phyloP scores from a whole-genome alignment of 2,888 invertebrate species.

The Tipula unca region DNA sequence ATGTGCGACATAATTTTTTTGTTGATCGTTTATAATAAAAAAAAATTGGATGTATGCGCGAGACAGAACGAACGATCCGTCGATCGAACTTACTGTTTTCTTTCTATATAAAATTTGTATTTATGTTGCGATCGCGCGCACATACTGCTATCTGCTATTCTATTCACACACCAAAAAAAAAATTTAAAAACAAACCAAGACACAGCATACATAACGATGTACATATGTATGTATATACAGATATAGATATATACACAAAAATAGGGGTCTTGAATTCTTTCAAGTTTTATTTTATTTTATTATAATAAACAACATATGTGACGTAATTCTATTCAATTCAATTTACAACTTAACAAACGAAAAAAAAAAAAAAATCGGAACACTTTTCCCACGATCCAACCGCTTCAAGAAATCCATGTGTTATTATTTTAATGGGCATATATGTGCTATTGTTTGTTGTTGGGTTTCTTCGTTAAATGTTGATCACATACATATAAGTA shows the following conservation, averaged over 20 bases:
- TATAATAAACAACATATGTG: constrained; percentile 17
- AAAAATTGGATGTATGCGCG: neutral
- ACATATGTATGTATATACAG: neutral
- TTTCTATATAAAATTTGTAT: neutral
- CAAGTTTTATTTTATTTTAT: neutral
- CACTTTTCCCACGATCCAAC: constrained; percentile 17
- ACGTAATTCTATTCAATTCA: constrained; percentile 15
- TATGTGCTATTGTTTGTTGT: neutral
- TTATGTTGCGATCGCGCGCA: constrained; percentile 8
- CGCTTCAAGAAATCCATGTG: constrained; percentile 15
- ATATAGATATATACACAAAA: neutral
- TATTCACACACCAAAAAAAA: neutral
- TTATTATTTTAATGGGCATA: neutral
- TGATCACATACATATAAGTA: neutral
- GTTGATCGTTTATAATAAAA: neutral
- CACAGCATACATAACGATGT: neutral
- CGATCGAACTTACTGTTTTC: neutral
- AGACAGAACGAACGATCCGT: neutral
- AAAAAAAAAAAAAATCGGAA: neutral
- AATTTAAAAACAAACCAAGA: neutral
- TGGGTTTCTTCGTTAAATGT: neutral
- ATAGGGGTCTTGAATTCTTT: constrained; percentile 9
- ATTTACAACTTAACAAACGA: neutral
- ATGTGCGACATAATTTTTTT: neutral
- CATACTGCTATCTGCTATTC: neutral